A percentile compares a stretch with the other conserved stretches of the same genome.
Evolutionary conservation across 2,888 invertebrate genomes (phyloP).

Genomic region (Candidula unifasciata): DNA sequence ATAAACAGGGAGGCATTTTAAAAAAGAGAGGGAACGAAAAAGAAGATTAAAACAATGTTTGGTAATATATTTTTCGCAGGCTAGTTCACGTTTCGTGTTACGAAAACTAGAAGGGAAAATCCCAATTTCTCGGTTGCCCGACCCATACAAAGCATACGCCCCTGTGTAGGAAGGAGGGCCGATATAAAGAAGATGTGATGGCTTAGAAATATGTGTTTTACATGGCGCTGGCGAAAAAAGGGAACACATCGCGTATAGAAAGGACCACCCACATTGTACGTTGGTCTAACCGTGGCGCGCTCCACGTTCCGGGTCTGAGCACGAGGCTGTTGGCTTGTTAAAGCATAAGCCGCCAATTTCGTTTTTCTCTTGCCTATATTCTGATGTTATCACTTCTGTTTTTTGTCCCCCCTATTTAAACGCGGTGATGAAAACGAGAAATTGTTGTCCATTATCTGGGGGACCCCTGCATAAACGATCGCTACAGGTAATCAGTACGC

Average conservation of each 20-base stretch:
- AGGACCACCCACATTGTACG: constrained; percentile 37
- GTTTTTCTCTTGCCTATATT: not conserved
- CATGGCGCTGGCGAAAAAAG: constrained; percentile 8
- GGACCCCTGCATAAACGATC: not conserved
- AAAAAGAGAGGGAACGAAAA: too few species aligned
- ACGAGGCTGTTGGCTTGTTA: not conserved
- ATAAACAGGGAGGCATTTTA: too few species aligned
- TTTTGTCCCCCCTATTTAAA: not conserved
- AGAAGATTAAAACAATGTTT: too few species aligned
- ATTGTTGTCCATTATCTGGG: constrained; percentile 2
- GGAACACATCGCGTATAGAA: constrained; percentile 29
- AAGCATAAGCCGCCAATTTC: not conserved
- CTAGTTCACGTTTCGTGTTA: too few species aligned
- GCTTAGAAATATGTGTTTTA: constrained; percentile 22
- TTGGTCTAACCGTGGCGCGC: not conserved
- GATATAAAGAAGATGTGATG: constrained; percentile 19
- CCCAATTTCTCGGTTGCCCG: not conserved
- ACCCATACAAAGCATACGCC: constrained; percentile 5
- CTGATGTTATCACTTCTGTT: not conserved
- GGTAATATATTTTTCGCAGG: too few species aligned
- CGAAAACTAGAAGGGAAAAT: too few species aligned
- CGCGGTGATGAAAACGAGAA: not conserved
- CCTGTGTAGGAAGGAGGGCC: constrained; percentile 11
- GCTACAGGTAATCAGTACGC: not conserved
- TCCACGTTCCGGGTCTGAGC: not conserved